Conservation (phyloP, 2,797 vertebrate species). For the Pagetopsis macropterus region DNA sequence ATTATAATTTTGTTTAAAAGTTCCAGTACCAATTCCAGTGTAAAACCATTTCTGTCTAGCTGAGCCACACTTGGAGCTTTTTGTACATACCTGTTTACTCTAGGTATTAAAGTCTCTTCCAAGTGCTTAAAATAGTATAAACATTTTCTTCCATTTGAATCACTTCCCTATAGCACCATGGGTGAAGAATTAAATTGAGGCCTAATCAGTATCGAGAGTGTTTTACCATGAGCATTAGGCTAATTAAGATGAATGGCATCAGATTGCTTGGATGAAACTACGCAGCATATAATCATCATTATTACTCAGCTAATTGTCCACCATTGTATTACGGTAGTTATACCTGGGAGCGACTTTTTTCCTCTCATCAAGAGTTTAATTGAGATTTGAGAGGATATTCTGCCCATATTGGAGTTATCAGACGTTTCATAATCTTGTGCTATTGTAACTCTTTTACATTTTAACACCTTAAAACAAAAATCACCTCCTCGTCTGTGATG, state of each 20-base stretch:
- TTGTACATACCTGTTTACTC: constrained; percentile 47
- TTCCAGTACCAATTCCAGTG: neutral
- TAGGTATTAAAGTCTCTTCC: constrained; percentile 37
- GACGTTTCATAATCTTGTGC: constrained; percentile 27
- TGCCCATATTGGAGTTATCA: constrained; percentile 58
- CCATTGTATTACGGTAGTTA: constrained; percentile 57
- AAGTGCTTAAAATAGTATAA: constrained; percentile 65
- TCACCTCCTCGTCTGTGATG: neutral
- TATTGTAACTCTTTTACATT: neutral
- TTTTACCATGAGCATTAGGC: constrained; percentile 72
- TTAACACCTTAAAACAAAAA: neutral
- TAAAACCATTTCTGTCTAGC: constrained; percentile 25
- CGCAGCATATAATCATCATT: constrained; percentile 67
- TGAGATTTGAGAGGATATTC: constrained; percentile 41
- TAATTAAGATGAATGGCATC: constrained; percentile 74
- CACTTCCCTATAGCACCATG: constrained; percentile 61
- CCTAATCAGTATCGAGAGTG: constrained; percentile 72
- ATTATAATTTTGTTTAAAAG: constrained; percentile 4
- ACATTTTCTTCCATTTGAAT: constrained; percentile 70
- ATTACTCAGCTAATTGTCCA: constrained; percentile 68
- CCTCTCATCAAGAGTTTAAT: constrained; percentile 37
- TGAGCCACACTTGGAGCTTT: constrained; percentile 18
- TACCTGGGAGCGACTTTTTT: constrained; percentile 61
- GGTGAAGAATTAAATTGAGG: constrained; percentile 71
- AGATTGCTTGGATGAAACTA: constrained; percentile 58